Conservation (phyloP, 2,888 invertebrate species). For the Nowickia ferox region DNA sequence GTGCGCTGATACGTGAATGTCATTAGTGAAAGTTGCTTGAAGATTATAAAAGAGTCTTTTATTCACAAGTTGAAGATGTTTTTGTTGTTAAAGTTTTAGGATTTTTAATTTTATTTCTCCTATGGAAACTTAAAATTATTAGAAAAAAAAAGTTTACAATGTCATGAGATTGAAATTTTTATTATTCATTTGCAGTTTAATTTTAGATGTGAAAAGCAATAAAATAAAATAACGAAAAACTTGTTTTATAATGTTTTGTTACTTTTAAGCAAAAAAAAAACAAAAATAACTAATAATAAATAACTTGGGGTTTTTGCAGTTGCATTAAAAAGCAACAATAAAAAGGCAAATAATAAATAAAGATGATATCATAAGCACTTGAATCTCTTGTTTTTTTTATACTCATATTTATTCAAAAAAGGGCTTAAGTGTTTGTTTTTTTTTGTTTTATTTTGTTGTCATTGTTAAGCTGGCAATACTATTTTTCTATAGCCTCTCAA, state of each 20-base stretch:
- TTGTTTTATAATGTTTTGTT: conserved; percentile 43
- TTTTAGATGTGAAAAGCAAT: conserved; percentile 25
- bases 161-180: conserved; percentile 51
- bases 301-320: conserved; percentile 30
- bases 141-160: conserved; percentile 13
- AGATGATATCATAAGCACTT: conserved; percentile 61
- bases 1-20: conserved; percentile 30
- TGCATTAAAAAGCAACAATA: conserved; percentile 15
- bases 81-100: conserved; percentile 14
- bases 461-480: conserved; percentile 46
- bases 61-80: conserved; percentile 1
- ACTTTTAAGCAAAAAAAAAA: conserved; percentile 19
- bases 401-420: background rate
- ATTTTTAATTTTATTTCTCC: background rate
- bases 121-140: conserved; percentile 25
- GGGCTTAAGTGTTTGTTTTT: conserved; percentile 29
- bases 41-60: conserved; percentile 19
- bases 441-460: too few relatives aligned
- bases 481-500: conserved; percentile 15
- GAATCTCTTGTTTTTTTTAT: conserved; percentile 7
- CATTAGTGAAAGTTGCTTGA: conserved; percentile 65
- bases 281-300: conserved; percentile 13
- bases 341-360: background rate
- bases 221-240: conserved; percentile 14
- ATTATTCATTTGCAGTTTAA: conserved; percentile 36